These are phyloP conservation scores for Sarcophilus harrisii DNA, from an alignment of 2,797 vertebrate species.

Conservation along the genomic window DNA sequence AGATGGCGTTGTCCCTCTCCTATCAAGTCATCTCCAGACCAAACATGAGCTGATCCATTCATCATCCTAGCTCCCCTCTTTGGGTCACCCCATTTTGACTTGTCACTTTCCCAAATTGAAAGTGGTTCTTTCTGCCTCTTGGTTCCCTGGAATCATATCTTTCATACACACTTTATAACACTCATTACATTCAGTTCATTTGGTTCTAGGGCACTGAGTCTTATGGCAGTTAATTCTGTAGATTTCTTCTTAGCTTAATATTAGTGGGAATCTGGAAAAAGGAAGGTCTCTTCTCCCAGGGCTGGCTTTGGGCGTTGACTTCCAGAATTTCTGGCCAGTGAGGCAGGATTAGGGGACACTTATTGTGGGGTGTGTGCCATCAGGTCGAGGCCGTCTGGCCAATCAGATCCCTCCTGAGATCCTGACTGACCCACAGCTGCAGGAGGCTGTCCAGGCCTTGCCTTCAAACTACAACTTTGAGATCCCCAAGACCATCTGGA, in stretches of 20 bases:
- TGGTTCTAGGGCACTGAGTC: conserved; percentile 57
- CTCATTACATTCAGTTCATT: conserved; percentile 49
- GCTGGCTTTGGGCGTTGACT: not conserved
- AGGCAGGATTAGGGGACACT: not conserved
- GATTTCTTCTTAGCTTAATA: conserved; percentile 57
- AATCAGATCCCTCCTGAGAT: conserved; percentile 96
- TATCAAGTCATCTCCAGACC: not conserved
- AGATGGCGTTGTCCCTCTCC: not conserved
- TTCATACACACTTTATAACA: not conserved
- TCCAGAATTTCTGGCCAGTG: not conserved
- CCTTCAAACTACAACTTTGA: conserved; percentile 98
- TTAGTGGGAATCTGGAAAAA: conserved; percentile 10
- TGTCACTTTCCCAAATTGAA: not conserved
- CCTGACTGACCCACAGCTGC: conserved; percentile 88
- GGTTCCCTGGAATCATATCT: conserved; percentile 1
- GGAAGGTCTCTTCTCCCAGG: not conserved
- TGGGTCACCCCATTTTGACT: not conserved
- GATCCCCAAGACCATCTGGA: conserved; percentile 97
- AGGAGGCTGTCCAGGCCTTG: conserved; percentile 88
- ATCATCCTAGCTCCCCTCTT: not conserved
- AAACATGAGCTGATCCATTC: not conserved
- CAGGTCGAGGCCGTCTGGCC: conserved; percentile 87
- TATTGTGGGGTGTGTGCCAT: not conserved
- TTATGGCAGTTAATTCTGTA: conserved; percentile 59
- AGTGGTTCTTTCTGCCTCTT: not conserved